Base-by-base conservation (phyloP, 2,797 vertebrate species). In the Periparus ater region DNA sequence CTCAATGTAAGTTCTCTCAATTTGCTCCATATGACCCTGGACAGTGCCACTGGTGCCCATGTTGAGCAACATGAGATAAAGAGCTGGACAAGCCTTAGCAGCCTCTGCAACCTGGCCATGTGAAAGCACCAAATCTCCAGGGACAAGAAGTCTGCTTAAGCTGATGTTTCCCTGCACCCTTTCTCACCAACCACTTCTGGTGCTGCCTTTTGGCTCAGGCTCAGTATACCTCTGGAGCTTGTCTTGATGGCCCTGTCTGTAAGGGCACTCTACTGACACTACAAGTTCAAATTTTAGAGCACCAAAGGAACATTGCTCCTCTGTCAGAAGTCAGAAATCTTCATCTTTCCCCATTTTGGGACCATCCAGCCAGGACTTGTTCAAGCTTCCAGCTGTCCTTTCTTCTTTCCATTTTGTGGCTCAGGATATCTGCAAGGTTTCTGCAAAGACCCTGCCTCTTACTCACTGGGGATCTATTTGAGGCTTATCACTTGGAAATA, bases 401-500 rank as follows among this genome's bases (percentile, higher is more conserved):
- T 25, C 18, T 81, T 51, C 47, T 11, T 55, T 82, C 29, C 51
- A 45, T 81, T 54, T 8, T 25, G 13, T 72, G 54, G 44, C 30
- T 93, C 48, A 81, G 40, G 50, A 83, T 72, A 47, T 60, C 66
- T 88, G 47, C 70, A 88, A 72, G n/a, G 29, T 53, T 91, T 93
- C 76, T 51, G 19, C 54, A 47, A 81, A 88, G 76, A 72, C 18
- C 29, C 11, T 84, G 22, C 36, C 29, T 91, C 38, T 87, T 87
- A 91, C 91, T 77, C 78, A 74, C 48, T 2, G 82, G 71, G 77
- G 80, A 94, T 54, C 40, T 84, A 87, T 94, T 77, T 87, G 86
- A 79, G 53, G 48, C 42, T 95, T 87, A 82, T 85, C 63, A 57
- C 58, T 95, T 63, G 34, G 78, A 92, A 82, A 89, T 85, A 71